Conservation (phyloP, 1,140 invertebrate genomes). For the Ditylenchus dipsaci region DNA sequence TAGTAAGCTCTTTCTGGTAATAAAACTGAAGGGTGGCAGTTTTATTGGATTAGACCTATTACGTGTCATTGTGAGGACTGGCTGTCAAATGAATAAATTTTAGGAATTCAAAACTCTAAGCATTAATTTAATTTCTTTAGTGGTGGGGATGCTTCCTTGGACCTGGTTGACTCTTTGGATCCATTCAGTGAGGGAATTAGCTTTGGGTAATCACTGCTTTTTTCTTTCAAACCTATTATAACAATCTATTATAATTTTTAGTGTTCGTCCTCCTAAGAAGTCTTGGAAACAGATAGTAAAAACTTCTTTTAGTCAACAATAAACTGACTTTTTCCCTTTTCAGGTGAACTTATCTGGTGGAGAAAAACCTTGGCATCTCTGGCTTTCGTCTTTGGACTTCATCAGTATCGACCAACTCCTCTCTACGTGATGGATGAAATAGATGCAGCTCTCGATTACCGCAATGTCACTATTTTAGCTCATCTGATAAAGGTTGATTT, state of each 20-base stretch:
- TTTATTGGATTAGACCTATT: too few relatives aligned
- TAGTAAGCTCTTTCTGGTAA: too few relatives aligned
- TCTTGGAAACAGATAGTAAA: slow-evolving; percentile 98
- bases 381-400: slow-evolving; percentile 91
- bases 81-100: too few relatives aligned
- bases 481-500: slow-evolving; percentile 83
- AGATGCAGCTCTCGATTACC: slow-evolving; percentile 95
- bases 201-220: slow-evolving; percentile 61
- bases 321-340: too few relatives aligned
- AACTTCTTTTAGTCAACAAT: too few relatives aligned
- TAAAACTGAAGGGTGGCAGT: too few relatives aligned
- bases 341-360: slow-evolving; percentile 96
- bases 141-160: slow-evolving; percentile 94
- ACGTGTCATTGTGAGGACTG: too few relatives aligned
- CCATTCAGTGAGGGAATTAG: slow-evolving; percentile 91
- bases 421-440: slow-evolving; percentile 99
- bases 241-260: slow-evolving; percentile 58
- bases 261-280: slow-evolving; percentile 92
- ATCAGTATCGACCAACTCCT: slow-evolving; percentile 95
- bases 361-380: slow-evolving; percentile 92
- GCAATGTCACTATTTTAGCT: slow-evolving; percentile 95
- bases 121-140: slow-evolving; percentile 15
- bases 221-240: background rate
- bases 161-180: slow-evolving; percentile 87
- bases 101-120: too few relatives aligned